A percentile compares a stretch with the other conserved stretches of the same genome.
Evolutionary conservation across 2,113 vertebrate species (phyloP).

Genomic region (Nerophis ophidion): DNA sequence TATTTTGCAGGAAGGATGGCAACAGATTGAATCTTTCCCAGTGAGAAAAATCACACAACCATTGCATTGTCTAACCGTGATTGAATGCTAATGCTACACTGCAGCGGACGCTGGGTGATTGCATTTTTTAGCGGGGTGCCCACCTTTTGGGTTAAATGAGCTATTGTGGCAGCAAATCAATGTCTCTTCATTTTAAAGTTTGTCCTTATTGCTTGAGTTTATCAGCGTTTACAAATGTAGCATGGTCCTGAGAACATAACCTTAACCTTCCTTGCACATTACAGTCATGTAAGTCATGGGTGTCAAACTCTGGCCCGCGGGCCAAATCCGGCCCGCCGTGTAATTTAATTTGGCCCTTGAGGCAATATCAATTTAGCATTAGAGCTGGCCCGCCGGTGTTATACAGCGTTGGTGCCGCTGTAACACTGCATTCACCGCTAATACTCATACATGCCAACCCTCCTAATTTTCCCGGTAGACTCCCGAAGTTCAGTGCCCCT

Average conservation of each 20-base stretch:
- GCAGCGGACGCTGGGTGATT: conserved; percentile 43
- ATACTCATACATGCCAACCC: too few species aligned
- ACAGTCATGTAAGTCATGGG: too few species aligned
- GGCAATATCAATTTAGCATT: too few species aligned
- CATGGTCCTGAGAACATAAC: background rate
- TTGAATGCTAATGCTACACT: conserved; percentile 52
- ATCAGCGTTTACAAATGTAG: background rate
- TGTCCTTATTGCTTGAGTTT: background rate
- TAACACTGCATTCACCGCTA: too few species aligned
- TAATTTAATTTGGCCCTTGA: too few species aligned
- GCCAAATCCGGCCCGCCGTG: too few species aligned
- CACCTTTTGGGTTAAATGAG: conserved; percentile 29
- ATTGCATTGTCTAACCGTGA: conserved; percentile 41
- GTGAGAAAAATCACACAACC: background rate
- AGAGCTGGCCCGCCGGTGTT: too few species aligned
- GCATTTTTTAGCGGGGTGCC: conserved; percentile 50
- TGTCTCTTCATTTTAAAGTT: conserved; percentile 12
- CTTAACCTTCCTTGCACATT: background rate
- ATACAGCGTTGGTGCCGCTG: too few species aligned
- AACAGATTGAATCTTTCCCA: conserved; percentile 33
- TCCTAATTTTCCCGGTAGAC: too few species aligned
- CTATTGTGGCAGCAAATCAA: conserved; percentile 17
- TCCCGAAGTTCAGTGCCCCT: too few species aligned
- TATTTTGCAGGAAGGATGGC: conserved; percentile 41
- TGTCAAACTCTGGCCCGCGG: too few species aligned